Percentiles rank a stretch among this genome's conserved stretches.
Conservation (phyloP, 2,113 vertebrate genomes). For the Callocephalon fimbriatum region DNA sequence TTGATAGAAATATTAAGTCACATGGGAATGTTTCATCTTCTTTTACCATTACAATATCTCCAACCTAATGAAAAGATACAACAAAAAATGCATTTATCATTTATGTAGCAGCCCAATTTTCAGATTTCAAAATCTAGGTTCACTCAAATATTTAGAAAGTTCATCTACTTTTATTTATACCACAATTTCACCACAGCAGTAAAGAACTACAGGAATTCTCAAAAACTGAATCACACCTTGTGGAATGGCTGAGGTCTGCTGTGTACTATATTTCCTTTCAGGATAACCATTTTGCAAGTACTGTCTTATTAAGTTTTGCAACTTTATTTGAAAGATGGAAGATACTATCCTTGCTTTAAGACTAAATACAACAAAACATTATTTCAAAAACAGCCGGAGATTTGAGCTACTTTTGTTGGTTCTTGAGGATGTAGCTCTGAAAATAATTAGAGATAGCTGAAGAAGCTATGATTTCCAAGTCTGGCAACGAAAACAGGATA, state of each 20-base stretch:
- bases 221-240: not conserved
- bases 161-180: not conserved
- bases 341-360: not conserved
- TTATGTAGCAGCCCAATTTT: not conserved
- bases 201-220: not conserved
- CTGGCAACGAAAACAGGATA: not conserved
- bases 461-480: not conserved
- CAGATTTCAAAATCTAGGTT: not conserved
- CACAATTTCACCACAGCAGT: not conserved
- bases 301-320: not conserved
- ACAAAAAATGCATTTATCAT: not conserved
- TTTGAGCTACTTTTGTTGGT: not conserved
- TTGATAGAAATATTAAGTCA: constrained; percentile 92
- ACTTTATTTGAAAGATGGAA: not conserved
- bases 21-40: constrained; percentile 96
- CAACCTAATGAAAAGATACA: constrained; percentile 81
- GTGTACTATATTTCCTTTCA: not conserved
- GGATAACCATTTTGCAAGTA: not conserved
- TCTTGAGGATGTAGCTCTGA: not conserved
- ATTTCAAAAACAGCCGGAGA: not conserved
- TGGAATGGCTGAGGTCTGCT: not conserved
- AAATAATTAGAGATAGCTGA: not conserved
- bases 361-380: not conserved
- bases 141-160: not conserved
- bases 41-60: constrained; percentile 92